Evolutionary conservation across 2,888 invertebrate genomes (phyloP), one percentile per base, ranked within the genome.

Genomic region (Azorinus chamasolen): DNA sequence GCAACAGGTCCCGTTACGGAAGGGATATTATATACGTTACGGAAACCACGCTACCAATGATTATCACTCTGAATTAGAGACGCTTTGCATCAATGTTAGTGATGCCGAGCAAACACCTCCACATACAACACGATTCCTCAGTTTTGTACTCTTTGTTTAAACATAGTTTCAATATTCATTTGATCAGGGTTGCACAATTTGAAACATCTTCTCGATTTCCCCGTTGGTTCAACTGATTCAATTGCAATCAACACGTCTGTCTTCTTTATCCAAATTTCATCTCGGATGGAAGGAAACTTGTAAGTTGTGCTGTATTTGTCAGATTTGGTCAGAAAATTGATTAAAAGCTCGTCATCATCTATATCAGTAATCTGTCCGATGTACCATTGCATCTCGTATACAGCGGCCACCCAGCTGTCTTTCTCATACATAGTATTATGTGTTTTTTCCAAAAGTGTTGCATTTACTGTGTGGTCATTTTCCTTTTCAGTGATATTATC

Each of bases 321-420:
- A 6, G n/a, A n/a, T 2, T 22, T 32, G 2, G 24, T 8, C 10
- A 54, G 41, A 18, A 64, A 64, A 20, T 64, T 64, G 27, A 54
- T 43, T 22, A 43, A 45, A n/a, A 16, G 37, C 18, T 64, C 64
- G n/a, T 54, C 22, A n/a, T 51, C 6, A n/a, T 64, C 64, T 1
- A 43, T 2, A 18, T 64, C 53, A 16, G 64, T 64, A 4, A 64
- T 50, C 24, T 43, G 25, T 41, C 64, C 64, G 4, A 64, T 12
- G 20, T 27, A 64, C 43, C 53, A 53, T n/a, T 53, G 6, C 4
- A 24, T 10, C 24, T 64, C 64, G 27, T 64, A 64, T 3, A 54
- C 20, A 3, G 64, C 64, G 4, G 64, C 39, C 16, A 64, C 64
- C 53, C 54, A 64, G 14, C 54, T 54, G n/a, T 27, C 53, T n/a